Conservation (phyloP, 2,113 vertebrate species). For the Haemorhous mexicanus region DNA sequence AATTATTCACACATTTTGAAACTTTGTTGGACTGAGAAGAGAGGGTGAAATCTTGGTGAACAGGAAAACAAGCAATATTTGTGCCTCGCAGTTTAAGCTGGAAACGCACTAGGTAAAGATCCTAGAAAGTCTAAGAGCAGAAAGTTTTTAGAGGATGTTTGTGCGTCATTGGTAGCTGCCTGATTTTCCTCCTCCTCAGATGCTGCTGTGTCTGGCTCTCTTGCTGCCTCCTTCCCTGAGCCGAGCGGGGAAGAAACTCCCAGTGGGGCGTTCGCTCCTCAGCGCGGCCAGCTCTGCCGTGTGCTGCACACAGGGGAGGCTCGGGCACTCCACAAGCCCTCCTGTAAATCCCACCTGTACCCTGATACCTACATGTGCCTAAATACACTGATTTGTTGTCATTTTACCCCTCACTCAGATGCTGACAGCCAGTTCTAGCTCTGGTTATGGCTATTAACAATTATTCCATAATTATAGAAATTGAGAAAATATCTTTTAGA, state of each 20-base stretch:
- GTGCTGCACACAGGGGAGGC: not conserved
- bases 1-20: slow-evolving; percentile 15
- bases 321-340: not conserved
- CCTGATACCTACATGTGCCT: not conserved
- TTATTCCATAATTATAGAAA: not conserved
- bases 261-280: fast-evolving
- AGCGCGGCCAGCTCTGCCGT: not conserved
- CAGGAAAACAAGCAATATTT: not conserved
- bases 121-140: not conserved
- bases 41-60: not conserved
- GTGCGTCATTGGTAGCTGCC: not conserved
- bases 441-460: not conserved
- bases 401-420: not conserved
- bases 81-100: not conserved
- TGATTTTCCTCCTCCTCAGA: not conserved
- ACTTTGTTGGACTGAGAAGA: not conserved
- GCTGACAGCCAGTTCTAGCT: not conserved
- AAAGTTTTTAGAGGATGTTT: not conserved
- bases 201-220: not conserved
- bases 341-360: not conserved
- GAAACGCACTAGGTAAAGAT: not conserved
- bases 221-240: not conserved
- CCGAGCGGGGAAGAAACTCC: fast-evolving
- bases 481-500: not conserved
- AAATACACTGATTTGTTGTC: not conserved